Evolutionary conservation across 2,113 vertebrate genomes (phyloP), one percentile per base, ranked within the genome.

Genomic region (Mungos mungo): DNA sequence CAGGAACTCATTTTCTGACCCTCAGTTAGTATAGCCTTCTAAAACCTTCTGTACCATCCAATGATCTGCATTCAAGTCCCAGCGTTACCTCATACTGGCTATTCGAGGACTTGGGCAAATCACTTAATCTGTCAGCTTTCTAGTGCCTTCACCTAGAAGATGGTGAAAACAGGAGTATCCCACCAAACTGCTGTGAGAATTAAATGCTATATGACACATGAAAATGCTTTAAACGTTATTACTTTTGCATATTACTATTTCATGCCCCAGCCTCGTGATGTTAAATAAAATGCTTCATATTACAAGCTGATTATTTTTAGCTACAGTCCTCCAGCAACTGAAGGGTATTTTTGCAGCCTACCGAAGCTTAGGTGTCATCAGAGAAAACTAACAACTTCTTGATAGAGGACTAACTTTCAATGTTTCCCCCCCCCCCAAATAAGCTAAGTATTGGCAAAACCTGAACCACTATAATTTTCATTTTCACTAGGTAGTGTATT

Each of bases 201-300:
- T 79, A 66, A 96, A 83, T 41, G 41, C 35, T 72, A 10, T 45
- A 83, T 94, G 16, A 60, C 29, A 38, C 13, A 83, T n/a, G 15
- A 86, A 71, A 45, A 68, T 82, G 65, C 47, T 83, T 94, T 90
- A 82, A 74, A 94, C 80, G 35, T 92, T 94, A 47, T 50, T 71
- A 71, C n/a, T 94, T 93, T 71, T 85, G 54, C 45, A 63, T 54
- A 63, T 74, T 79, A 72, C 35, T 69, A 76, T 65, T 83, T 83
- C n/a, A 74, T 87, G n/a, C 33, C 68, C 72, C 50, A 41, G 21
- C 50, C 50, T 50, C 3, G 47, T 35, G 5, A 54, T 45, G 47
- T 18, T 93, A 90, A 76, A 82, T 33, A 18, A 72, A 90, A 50
- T 45, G 38, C 65, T 93, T 80, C 63, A 2, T 60, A 88, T 92